phyloP scores from a whole-genome alignment of 2,113 vertebrate genomes.

The Agelaius tricolor region DNA sequence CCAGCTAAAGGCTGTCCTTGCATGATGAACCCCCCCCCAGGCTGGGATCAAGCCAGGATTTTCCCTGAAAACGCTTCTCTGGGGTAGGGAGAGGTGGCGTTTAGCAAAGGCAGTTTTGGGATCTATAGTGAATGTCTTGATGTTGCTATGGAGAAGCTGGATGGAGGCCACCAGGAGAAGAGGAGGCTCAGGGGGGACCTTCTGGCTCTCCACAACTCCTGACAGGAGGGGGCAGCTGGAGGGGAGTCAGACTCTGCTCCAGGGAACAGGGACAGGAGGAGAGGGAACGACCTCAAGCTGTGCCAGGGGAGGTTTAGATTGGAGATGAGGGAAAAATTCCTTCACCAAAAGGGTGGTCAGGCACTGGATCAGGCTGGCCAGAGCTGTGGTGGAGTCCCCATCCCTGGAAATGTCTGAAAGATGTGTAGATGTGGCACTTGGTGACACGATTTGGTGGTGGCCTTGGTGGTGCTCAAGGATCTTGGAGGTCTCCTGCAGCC shows the following conservation, averaged over 20 bases:
- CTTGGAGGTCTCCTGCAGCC: neutral
- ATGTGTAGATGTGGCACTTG: neutral
- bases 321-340: neutral
- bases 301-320: too few species aligned
- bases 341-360: neutral
- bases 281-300: neutral
- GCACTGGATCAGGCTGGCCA: too few species aligned
- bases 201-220: neutral
- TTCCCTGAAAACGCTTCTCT: neutral
- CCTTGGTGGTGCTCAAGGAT: neutral
- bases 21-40: too few species aligned
- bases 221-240: neutral
- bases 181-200: neutral
- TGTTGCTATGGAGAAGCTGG: conserved; percentile 46
- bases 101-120: neutral
- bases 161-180: neutral
- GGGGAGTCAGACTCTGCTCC: neutral
- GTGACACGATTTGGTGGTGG: neutral
- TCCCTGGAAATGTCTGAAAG: neutral
- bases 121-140: neutral
- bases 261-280: neutral
- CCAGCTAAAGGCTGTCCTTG: neutral
- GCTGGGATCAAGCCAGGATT: neutral
- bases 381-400: neutral
- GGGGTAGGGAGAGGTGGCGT: neutral